Conservation (phyloP, 2,113 vertebrate species). For the Chaenocephalus aceratus region DNA sequence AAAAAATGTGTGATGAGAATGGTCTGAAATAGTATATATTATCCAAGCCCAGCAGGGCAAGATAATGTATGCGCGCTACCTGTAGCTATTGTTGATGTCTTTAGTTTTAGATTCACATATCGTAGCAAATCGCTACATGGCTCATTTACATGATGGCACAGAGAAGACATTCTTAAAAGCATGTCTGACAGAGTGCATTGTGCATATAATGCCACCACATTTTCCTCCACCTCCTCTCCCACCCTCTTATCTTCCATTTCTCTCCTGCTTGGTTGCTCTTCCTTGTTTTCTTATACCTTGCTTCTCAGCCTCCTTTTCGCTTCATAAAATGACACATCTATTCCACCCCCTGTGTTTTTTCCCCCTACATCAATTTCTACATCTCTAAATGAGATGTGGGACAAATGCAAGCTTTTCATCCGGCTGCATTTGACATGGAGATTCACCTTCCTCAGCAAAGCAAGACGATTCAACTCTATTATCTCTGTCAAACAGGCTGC, state of each 20-base stretch:
- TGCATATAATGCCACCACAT: slow-evolving; percentile 16
- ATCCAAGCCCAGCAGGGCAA: not conserved
- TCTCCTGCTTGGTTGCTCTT: slow-evolving; percentile 3
- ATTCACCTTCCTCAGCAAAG: slow-evolving; percentile 46
- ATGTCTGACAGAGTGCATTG: slow-evolving; percentile 22
- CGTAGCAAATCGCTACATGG: no score
- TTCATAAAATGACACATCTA: not conserved
- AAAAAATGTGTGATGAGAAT: not conserved
- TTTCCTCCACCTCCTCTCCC: slow-evolving; percentile 20
- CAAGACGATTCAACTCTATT: slow-evolving; percentile 50
- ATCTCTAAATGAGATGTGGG: slow-evolving; percentile 39
- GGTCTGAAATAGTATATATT: not conserved
- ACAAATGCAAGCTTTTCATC: slow-evolving; percentile 43
- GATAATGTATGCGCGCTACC: not conserved
- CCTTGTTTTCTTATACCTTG: slow-evolving; percentile 11
- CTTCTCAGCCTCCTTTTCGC: slow-evolving; percentile 13
- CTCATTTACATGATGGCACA: slow-evolving; percentile 16
- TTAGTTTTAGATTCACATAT: slow-evolving; percentile 6
- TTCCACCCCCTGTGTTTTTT: not conserved
- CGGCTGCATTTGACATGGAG: slow-evolving; percentile 34
- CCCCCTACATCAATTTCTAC: slow-evolving; percentile 5
- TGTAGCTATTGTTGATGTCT: not conserved
- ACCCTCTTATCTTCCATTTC: slow-evolving; percentile 11
- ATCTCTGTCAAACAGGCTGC: slow-evolving; percentile 41
- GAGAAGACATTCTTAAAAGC: slow-evolving; percentile 40